A percentile compares a stretch with the other conserved stretches of the same genome.
These are phyloP conservation scores for Enteromius fasciolatus DNA, from an alignment of 2,797 vertebrate species.

Conservation along the genomic window DNA sequence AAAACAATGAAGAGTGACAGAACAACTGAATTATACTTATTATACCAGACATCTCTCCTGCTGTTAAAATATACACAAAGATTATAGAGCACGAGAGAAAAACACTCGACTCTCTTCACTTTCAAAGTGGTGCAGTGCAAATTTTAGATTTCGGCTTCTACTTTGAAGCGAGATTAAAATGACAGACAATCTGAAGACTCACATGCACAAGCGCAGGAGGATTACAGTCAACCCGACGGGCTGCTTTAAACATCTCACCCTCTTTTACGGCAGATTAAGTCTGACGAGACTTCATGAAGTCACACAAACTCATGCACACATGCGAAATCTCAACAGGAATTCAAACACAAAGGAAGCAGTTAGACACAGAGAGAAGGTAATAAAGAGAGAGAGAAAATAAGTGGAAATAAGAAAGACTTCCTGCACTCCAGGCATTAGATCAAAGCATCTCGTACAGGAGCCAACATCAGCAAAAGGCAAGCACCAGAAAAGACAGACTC, in stretches of 20 bases:
- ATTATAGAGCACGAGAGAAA: background rate
- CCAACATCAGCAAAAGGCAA: constrained; percentile 21
- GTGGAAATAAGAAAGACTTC: constrained; percentile 7
- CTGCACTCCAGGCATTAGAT: constrained; percentile 25
- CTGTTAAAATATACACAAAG: constrained; percentile 2
- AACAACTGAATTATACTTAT: constrained; percentile 17
- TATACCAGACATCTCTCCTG: constrained; percentile 3
- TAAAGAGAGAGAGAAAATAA: background rate
- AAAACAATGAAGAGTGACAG: constrained; percentile 14
- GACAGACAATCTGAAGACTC: constrained; percentile 13
- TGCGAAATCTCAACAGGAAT: background rate
- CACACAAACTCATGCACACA: constrained; percentile 17
- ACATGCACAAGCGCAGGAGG: background rate
- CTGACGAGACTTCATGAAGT: constrained; percentile 21
- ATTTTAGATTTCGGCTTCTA: background rate
- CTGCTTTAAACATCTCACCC: constrained; percentile 36
- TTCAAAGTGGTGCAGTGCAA: background rate
- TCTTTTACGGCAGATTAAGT: constrained; percentile 37
- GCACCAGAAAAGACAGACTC: background rate
- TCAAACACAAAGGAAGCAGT: constrained; percentile 1
- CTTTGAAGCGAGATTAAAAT: constrained; percentile 27
- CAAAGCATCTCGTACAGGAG: background rate
- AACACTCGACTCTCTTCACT: background rate
- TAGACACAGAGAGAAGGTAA: background rate
- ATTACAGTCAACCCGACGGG: constrained; percentile 6